These are phyloP conservation scores for Lagenorhynchus albirostris DNA, from an alignment of 2,113 vertebrate species.

Conservation along the genomic window DNA sequence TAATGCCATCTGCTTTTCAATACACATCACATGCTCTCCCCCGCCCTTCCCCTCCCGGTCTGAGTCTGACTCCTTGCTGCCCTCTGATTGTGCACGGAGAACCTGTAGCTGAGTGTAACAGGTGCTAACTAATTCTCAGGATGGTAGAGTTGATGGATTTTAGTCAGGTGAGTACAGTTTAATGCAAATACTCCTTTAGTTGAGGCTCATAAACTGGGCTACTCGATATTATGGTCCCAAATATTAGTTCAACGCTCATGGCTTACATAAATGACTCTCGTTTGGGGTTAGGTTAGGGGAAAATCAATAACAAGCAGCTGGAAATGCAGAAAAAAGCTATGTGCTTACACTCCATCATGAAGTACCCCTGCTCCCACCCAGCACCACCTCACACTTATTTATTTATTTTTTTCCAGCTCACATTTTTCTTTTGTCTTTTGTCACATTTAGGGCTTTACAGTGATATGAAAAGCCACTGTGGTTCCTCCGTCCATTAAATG, in stretches of 20 bases:
- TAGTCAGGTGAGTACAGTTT: slow-evolving; percentile 43
- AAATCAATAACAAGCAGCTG: slow-evolving; percentile 49
- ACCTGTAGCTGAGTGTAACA: neutral
- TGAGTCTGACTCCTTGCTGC: neutral
- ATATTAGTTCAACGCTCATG: slow-evolving; percentile 55
- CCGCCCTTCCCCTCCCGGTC: neutral
- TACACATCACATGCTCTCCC: neutral
- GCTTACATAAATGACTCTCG: slow-evolving; percentile 41
- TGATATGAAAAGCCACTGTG: slow-evolving; percentile 34
- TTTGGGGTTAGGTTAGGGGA: slow-evolving; percentile 21
- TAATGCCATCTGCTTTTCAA: neutral
- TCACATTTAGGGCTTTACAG: slow-evolving; percentile 49
- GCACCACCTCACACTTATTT: neutral
- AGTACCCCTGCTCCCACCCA: neutral
- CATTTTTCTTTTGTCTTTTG: neutral
- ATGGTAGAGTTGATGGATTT: slow-evolving; percentile 1
- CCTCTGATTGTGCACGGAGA: neutral
- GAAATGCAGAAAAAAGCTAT: neutral
- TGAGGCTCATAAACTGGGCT: slow-evolving; percentile 20
- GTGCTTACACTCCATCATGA: neutral
- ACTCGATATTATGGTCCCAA: slow-evolving; percentile 32
- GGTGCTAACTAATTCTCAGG: neutral
- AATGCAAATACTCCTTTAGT: slow-evolving; percentile 42
- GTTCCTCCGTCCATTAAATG: slow-evolving; percentile 54
- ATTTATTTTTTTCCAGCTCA: neutral